Base-by-base conservation (phyloP, 2,113 vertebrate species). In the Pedetes capensis region DNA sequence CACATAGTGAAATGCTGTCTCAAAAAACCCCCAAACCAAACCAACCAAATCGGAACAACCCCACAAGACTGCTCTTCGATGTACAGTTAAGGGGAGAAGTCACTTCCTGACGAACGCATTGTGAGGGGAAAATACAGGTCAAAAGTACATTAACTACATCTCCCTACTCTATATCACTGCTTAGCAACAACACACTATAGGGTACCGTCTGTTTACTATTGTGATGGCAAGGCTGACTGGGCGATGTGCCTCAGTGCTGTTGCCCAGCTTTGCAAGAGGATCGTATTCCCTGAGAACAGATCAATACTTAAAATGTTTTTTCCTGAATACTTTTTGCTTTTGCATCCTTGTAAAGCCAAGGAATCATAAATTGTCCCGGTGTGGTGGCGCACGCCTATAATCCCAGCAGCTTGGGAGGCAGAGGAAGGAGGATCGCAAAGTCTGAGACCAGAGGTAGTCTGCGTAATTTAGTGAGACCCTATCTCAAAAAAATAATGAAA, bases 31-130 rank as follows among this genome's bases (percentile, higher is more conserved):
- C n/a, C n/a, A n/a, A n/a, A n/a, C n/a, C n/a, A n/a, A n/a, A n/a
- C n/a, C n/a, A n/a, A n/a, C n/a, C n/a, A n/a, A n/a, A n/a, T n/a
- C n/a, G n/a, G n/a, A n/a, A n/a, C n/a, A n/a, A n/a, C n/a, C n/a
- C n/a, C n/a, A n/a, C n/a, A n/a, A n/a, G n/a, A n/a, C n/a, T 10
- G 34, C 18, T 51, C 69, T 59, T 42, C 9, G 9, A 37, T 20
- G n/a, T 22, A 8, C 1, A n/a, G n/a, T n/a, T n/a, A n/a, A n/a
- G n/a, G n/a, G 0, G 1, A 18, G 32, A 32, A 57, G 44, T 37
- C 44, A 0, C n/a, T 9, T 39, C 53, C 16, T 20, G 39, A 34
- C 47, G 16, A 49, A 39, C 44, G 5, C 32, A 59, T n/a, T 4
- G 4, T 71, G 10, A 49, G 14, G 10, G 20, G 75, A 69, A 57